phyloP scores from a whole-genome alignment of 2,797 vertebrate species.

The Cephalopachus bancanus region DNA sequence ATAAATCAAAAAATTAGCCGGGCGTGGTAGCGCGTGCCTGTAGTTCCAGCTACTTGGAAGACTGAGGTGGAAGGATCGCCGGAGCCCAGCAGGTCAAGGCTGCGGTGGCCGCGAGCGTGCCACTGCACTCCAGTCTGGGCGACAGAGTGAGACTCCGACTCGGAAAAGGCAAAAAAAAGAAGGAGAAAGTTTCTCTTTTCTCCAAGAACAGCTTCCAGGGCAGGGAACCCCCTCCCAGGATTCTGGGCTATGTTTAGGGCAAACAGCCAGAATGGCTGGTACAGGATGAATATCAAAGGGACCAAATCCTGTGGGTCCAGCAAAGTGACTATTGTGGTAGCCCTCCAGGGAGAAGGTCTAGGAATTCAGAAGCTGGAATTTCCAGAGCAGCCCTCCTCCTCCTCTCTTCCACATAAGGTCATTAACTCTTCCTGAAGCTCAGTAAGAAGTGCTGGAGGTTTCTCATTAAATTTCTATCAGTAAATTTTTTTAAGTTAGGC shows the following conservation, averaged over 20 bases:
- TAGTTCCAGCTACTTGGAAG: no score
- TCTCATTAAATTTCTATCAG: background rate
- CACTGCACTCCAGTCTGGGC: no score
- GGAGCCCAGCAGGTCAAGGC: no score
- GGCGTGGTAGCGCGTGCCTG: no score
- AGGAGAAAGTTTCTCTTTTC: background rate
- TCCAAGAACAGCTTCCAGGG: slow-evolving; percentile 15
- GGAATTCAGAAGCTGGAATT: background rate
- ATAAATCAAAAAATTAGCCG: no score
- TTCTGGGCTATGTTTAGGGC: background rate
- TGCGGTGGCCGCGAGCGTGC: no score
- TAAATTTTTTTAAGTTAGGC: background rate
- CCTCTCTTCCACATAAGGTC: background rate
- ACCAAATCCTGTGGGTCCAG: background rate
- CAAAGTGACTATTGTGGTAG: background rate
- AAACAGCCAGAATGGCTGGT: background rate
- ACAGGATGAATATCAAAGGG: background rate
- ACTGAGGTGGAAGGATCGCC: no score
- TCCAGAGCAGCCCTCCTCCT: background rate
- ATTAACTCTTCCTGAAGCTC: slow-evolving; percentile 1
- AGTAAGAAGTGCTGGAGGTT: background rate
- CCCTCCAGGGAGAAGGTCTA: background rate
- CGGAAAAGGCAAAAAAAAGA: no score
- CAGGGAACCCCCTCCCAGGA: background rate
- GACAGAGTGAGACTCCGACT: no score